Evolutionary conservation across 2,888 invertebrate genomes (phyloP), one percentile per base, ranked within the genome.

Genomic region (Lepidochitona cinerea): DNA sequence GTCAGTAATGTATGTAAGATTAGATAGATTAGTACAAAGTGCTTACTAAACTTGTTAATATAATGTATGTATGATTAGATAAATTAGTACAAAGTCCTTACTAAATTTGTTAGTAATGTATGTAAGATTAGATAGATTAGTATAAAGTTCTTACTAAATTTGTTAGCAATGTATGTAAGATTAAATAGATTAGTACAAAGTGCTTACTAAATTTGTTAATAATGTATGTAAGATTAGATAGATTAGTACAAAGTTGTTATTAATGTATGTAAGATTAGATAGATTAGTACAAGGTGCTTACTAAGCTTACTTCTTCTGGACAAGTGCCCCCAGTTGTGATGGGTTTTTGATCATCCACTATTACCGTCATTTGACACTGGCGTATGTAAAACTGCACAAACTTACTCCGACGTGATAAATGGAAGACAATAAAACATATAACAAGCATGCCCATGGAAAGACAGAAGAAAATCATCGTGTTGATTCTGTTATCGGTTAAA

Each of bases 401-500:
- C 12, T 96, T 95, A 52, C 95, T 95, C 75, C 94, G 93, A 88
- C 95, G 93, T 80, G 96, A 94, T 64, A 95, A 91, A 88, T 95
- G 93, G 87, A 97, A 96, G 79, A 96, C 91, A 80, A 94, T 92
- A 82, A 95, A 95, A 85, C 97, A 97, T 36, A 94, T 92, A 32
- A 94, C 92, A 29, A 97, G 94, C 36, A 95, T 94, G 53, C 94
- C 91, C 71, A 95, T 94, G 54, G 96, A 96, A 72, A 96, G 92
- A 52, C 94, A 92, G 91, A 97, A 97, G 92, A 97, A 97, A 90
- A 96, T 94, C 76, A 96, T 94, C 0, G 97, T 97, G 87, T 96
- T 97, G 49, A 94, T 93, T 52, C 94, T 93, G 71, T 96, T 94
- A 85, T 95, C 94, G 72, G 94, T 92, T 74, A 96, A 93, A 59